phyloP scores from a whole-genome alignment of 2,888 invertebrate genomes.

The Sarcophaga subvicina region DNA sequence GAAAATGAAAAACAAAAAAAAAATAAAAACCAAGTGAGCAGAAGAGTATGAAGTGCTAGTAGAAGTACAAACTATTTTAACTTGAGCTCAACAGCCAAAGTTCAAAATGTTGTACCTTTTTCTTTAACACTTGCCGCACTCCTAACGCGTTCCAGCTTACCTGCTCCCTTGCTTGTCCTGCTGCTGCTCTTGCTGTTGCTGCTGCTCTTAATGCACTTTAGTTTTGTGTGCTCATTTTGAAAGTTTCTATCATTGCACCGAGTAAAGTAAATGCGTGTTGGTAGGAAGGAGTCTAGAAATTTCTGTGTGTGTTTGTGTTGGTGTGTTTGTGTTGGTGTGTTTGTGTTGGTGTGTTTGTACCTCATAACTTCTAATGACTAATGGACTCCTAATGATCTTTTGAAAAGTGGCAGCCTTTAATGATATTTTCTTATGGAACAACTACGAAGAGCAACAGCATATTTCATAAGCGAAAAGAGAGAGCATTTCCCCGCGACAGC shows the following conservation, averaged over 20 bases:
- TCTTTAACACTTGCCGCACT: conserved; percentile 4
- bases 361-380: conserved; percentile 75
- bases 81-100: conserved; percentile 61
- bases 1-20: conserved; percentile 37
- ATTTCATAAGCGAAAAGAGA: conserved; percentile 31
- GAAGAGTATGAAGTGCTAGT: conserved; percentile 50
- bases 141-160: no score
- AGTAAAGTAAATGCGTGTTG: conserved; percentile 21
- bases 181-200: no score
- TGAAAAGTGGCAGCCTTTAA: conserved; percentile 63
- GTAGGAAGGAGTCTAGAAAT: no score
- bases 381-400: conserved; percentile 80
- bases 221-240: conserved; percentile 18
- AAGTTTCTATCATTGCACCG: conserved; percentile 33
- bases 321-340: background rate
- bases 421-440: background rate
- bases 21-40: conserved; percentile 45
- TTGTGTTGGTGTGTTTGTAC: background rate
- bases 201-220: no score
- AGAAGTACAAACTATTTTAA: conserved; percentile 57
- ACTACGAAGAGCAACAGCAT: conserved; percentile 51
- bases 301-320: background rate
- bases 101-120: conserved; percentile 64
- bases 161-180: background rate
- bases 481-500: no score